Percentiles rank a stretch among this genome's conserved stretches.
Evolutionary conservation across 2,888 invertebrate genomes (phyloP).

Genomic region (Parnassius glacialis): DNA sequence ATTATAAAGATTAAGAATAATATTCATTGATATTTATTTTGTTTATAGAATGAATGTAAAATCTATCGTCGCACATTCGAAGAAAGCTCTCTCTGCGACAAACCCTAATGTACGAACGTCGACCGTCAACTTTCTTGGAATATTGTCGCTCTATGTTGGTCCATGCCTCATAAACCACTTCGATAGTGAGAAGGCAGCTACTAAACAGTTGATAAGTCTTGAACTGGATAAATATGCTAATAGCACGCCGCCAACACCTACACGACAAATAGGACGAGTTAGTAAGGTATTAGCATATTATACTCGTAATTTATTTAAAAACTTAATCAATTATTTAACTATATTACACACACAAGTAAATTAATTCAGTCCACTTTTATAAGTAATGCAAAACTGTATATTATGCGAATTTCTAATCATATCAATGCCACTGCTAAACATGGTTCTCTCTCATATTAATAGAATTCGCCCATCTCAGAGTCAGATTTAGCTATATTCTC

Average conservation of each 20-base stretch:
- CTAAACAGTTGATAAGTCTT: slow-evolving; percentile 90
- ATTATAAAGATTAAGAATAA: not conserved
- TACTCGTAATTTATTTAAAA: not conserved
- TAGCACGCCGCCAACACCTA: slow-evolving; percentile 88
- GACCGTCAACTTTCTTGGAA: slow-evolving; percentile 87
- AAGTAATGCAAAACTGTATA: too few species aligned
- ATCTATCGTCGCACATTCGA: slow-evolving; percentile 86
- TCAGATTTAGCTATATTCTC: too few species aligned
- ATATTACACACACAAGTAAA: not conserved
- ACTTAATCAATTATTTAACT: not conserved
- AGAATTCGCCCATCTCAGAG: too few species aligned
- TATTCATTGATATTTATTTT: not conserved
- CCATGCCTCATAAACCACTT: slow-evolving; percentile 87
- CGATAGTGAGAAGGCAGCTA: slow-evolving; percentile 91
- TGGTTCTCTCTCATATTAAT: too few species aligned
- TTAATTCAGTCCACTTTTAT: too few species aligned
- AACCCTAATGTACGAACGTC: slow-evolving; percentile 92
- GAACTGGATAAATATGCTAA: slow-evolving; percentile 92
- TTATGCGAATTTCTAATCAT: too few species aligned
- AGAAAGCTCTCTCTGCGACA: slow-evolving; percentile 91
- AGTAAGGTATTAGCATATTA: slow-evolving; percentile 52
- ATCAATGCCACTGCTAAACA: too few species aligned
- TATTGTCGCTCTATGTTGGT: slow-evolving; percentile 91
- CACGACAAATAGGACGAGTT: slow-evolving; percentile 79
- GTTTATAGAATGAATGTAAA: slow-evolving; percentile 84